Percentiles rank a stretch among this genome's conserved stretches.
These are phyloP conservation scores for Mylabris sibirica DNA, from an alignment of 2,888 invertebrate species.

Conservation along the genomic window DNA sequence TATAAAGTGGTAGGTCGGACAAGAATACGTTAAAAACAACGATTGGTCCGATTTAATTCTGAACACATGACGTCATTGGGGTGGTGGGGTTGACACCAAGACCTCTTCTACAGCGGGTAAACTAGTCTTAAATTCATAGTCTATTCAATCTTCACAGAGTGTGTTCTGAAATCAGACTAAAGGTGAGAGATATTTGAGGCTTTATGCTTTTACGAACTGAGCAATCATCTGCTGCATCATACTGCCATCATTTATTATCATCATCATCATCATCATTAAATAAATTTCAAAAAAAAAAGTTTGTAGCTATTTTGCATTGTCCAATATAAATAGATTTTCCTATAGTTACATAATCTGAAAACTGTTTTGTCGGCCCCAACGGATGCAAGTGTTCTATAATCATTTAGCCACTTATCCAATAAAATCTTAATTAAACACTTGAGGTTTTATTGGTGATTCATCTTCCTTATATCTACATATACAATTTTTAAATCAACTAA, in stretches of 20 bases:
- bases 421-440: slow-evolving; percentile 25
- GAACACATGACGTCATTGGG: slow-evolving; percentile 53
- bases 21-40: slow-evolving; percentile 47
- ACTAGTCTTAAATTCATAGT: slow-evolving; percentile 53
- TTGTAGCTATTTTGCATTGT: slow-evolving; percentile 23
- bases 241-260: slow-evolving; percentile 8
- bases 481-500: background rate
- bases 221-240: slow-evolving; percentile 1
- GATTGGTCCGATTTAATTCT: slow-evolving; percentile 53
- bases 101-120: slow-evolving; percentile 52
- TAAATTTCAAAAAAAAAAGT: background rate
- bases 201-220: slow-evolving; percentile 2
- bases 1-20: slow-evolving; percentile 37
- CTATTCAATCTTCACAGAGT: slow-evolving; percentile 56
- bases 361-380: slow-evolving; percentile 19
- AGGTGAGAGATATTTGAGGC: slow-evolving; percentile 28
- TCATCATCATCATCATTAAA: slow-evolving; percentile 3
- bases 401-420: slow-evolving; percentile 26
- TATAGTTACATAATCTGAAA: slow-evolving; percentile 4
- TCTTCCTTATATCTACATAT: background rate
- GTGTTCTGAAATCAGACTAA: slow-evolving; percentile 47
- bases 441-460: slow-evolving; percentile 29
- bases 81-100: slow-evolving; percentile 54
- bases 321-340: slow-evolving; percentile 18
- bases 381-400: slow-evolving; percentile 14